Conservation (phyloP, 53 echinoderm and acorn worm species). For the Patiria pectinifera region DNA sequence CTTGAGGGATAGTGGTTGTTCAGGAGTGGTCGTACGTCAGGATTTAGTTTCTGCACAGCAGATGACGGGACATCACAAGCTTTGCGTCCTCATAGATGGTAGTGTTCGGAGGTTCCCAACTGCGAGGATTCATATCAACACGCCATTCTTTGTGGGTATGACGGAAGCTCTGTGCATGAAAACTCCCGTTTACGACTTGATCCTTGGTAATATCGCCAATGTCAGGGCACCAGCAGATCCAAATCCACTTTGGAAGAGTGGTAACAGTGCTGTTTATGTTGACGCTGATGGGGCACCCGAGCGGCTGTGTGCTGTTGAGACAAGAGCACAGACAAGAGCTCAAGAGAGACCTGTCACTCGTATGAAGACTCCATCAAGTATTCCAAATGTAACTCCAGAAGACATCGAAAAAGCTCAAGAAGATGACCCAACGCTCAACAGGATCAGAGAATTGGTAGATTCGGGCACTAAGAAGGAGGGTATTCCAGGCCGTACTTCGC, state of each 20-base stretch:
- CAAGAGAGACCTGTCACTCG: not conserved
- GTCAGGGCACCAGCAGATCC: slow-evolving; percentile 30
- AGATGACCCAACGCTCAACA: slow-evolving; percentile 6
- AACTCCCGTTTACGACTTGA: slow-evolving; percentile 12
- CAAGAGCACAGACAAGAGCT: slow-evolving; percentile 1
- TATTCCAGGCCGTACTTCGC: not conserved
- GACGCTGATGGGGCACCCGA: not conserved
- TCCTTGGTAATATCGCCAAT: slow-evolving; percentile 17
- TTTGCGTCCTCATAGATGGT: slow-evolving; percentile 25
- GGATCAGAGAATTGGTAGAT: slow-evolving; percentile 5
- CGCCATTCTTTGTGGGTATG: slow-evolving; percentile 13
- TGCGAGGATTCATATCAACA: slow-evolving; percentile 5
- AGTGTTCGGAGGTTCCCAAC: slow-evolving; percentile 31
- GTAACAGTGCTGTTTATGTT: not conserved
- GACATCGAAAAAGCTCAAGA: not conserved
- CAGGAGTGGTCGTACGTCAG: slow-evolving; percentile 37
- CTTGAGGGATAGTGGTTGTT: slow-evolving; percentile 48
- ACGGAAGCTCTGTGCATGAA: slow-evolving; percentile 31
- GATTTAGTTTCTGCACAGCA: too few relatives aligned
- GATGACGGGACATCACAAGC: slow-evolving; percentile 8
- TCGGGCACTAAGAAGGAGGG: not conserved
- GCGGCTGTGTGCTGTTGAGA: not conserved
- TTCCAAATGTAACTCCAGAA: not conserved
- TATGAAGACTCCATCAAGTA: not conserved
- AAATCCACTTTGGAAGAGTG: not conserved